A percentile compares a stretch with the other conserved stretches of the same genome.
Conservation (phyloP, 2,888 invertebrate species). For the Alloscopus bannaensis region DNA sequence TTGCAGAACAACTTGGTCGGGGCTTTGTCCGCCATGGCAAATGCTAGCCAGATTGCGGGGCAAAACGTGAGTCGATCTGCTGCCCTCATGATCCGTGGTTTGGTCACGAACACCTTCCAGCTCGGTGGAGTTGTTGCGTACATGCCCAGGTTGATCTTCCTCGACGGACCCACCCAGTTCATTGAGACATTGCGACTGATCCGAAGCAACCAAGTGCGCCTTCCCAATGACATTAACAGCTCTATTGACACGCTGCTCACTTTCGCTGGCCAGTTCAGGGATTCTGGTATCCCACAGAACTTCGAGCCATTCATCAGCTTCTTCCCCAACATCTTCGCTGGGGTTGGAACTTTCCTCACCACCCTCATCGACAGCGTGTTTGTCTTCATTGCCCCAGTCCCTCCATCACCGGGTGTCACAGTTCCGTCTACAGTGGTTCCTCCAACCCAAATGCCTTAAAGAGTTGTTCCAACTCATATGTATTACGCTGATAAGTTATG, state of each 20-base stretch:
- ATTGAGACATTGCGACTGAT: constrained; percentile 71
- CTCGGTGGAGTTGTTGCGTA: constrained; percentile 72
- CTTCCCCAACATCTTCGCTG: constrained; percentile 71
- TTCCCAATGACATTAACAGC: constrained; percentile 70
- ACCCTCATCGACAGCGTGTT: constrained; percentile 71
- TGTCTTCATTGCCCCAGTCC: constrained; percentile 68
- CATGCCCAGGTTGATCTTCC: constrained; percentile 72
- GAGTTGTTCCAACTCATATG: neutral
- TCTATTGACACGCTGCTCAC: constrained; percentile 72
- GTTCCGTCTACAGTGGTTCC: neutral
- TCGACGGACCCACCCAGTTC: constrained; percentile 73
- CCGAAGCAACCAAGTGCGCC: constrained; percentile 72
- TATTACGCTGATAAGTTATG: constrained; percentile 3
- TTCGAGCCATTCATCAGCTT: constrained; percentile 70
- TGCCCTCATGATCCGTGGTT: constrained; percentile 70
- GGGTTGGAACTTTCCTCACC: constrained; percentile 71
- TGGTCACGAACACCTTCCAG: constrained; percentile 69
- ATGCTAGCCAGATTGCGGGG: constrained; percentile 70
- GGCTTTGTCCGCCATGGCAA: constrained; percentile 68
- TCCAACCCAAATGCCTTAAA: constrained; percentile 23
- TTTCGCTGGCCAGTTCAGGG: constrained; percentile 71
- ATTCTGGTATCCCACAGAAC: constrained; percentile 68
- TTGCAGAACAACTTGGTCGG: constrained; percentile 70
- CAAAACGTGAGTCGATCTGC: constrained; percentile 70
- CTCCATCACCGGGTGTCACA: neutral